Percentiles rank a stretch among this genome's conserved stretches.
These are phyloP conservation scores for Alviniconcha marisindica DNA, from an alignment of 1,140 invertebrate species.

Conservation along the genomic window DNA sequence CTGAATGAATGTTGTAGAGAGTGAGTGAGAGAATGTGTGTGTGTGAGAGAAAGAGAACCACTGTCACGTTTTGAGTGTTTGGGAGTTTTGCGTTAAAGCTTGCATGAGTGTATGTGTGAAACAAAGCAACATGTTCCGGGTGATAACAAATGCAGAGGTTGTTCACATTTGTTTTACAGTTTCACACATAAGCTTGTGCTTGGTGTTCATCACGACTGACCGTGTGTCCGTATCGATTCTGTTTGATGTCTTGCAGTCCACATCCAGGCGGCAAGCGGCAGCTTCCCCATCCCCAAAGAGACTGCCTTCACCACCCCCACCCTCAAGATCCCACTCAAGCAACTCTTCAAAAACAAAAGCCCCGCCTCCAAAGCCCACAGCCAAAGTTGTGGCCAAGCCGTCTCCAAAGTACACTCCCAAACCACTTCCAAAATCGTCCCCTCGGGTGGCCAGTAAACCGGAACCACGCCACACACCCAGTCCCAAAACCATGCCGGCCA, in stretches of 20 bases:
- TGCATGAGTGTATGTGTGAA: no score
- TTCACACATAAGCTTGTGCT: no score
- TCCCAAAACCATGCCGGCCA: slow-evolving; percentile 24
- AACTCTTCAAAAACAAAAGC: neutral
- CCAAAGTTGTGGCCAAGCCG: neutral
- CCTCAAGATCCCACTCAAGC: neutral
- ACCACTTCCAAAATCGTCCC: neutral
- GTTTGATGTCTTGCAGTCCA: neutral
- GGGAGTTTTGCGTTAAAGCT: no score
- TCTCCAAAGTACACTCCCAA: neutral
- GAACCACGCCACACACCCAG: neutral
- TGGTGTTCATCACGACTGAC: no score
- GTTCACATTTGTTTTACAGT: no score
- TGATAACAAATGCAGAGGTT: no score
- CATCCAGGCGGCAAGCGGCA: neutral
- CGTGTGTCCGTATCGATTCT: no score
- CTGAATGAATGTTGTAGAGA: no score
- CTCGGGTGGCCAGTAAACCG: neutral
- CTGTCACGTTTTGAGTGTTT: no score
- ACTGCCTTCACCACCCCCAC: neutral
- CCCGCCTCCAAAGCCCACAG: neutral
- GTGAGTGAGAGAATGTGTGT: no score
- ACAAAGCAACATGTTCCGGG: no score
- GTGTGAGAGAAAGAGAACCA: no score
- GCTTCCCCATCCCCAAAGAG: neutral